Conservation (phyloP, 2,797 vertebrate genomes). For the Pristis pectinata region DNA sequence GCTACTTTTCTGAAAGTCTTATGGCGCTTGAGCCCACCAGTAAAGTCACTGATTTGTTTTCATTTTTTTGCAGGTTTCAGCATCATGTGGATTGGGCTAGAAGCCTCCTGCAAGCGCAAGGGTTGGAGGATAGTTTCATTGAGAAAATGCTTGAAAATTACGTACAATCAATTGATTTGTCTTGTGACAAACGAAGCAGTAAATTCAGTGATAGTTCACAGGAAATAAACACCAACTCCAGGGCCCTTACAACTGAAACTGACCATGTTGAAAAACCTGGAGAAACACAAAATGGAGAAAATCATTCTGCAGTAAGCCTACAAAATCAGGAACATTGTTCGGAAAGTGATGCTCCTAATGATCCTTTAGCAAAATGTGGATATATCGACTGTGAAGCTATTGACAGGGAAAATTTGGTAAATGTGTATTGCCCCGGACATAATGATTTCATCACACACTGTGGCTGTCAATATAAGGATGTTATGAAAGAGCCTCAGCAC, state of each 20-base stretch:
- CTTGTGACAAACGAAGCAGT: conserved; percentile 41
- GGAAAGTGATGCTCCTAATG: conserved; percentile 44
- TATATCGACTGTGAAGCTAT: conserved; percentile 39
- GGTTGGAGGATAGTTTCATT: conserved; percentile 56
- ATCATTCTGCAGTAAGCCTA: neutral
- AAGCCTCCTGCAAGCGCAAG: conserved; percentile 60
- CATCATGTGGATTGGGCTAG: conserved; percentile 63
- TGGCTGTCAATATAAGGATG: conserved; percentile 41
- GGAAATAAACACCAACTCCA: neutral
- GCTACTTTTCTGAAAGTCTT: neutral
- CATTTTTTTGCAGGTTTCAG: conserved; percentile 62
- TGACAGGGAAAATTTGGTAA: conserved; percentile 31
- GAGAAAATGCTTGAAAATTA: conserved; percentile 55
- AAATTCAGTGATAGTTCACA: neutral
- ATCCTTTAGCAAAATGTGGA: conserved; percentile 40
- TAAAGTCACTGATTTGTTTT: neutral
- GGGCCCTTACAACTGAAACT: neutral
- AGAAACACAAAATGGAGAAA: neutral
- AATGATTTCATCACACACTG: conserved; percentile 42
- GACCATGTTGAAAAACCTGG: neutral
- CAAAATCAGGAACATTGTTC: conserved; percentile 42
- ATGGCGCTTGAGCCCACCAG: too few species aligned
- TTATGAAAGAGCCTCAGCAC: neutral
- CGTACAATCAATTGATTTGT: conserved; percentile 54
- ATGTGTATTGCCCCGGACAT: conserved; percentile 41